A percentile compares a stretch with the other conserved stretches of the same genome.
phyloP scores from a whole-genome alignment of 2,113 vertebrate genomes.

The Xiphias gladius region DNA sequence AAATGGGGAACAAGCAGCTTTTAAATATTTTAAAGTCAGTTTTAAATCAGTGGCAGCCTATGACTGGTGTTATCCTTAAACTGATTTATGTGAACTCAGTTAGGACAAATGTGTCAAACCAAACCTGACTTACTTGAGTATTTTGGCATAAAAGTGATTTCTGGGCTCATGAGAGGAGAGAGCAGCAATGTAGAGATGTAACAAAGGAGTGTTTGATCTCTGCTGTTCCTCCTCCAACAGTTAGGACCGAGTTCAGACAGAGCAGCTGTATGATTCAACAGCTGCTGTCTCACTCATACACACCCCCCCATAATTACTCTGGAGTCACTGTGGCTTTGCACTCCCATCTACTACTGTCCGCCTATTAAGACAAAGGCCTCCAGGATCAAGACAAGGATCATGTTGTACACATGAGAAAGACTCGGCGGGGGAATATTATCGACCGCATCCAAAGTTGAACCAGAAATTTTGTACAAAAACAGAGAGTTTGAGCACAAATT shows the following conservation, averaged over 20 bases:
- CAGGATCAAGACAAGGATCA: constrained; percentile 63
- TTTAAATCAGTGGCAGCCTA: no score
- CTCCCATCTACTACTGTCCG: constrained; percentile 70
- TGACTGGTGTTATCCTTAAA: no score
- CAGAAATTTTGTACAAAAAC: no score
- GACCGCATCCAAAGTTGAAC: neutral
- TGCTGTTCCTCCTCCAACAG: constrained; percentile 32
- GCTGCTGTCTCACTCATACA: constrained; percentile 53
- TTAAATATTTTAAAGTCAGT: no score
- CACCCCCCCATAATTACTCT: constrained; percentile 54
- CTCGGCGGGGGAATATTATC: constrained; percentile 32
- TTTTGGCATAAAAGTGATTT: neutral
- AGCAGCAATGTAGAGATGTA: neutral
- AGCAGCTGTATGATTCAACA: constrained; percentile 69
- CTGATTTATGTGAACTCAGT: neutral
- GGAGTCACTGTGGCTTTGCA: constrained; percentile 76
- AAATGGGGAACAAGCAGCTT: no score
- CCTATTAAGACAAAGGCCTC: constrained; percentile 70
- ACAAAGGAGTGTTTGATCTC: constrained; percentile 29
- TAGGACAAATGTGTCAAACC: neutral
- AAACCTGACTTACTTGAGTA: neutral
- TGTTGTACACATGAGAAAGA: constrained; percentile 55
- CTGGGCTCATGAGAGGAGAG: neutral
- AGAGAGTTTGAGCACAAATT: no score
- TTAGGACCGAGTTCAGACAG: constrained; percentile 13